Evolutionary conservation across 1,140 invertebrate species (phyloP).

Genomic region (Conopomorpha cramerella): DNA sequence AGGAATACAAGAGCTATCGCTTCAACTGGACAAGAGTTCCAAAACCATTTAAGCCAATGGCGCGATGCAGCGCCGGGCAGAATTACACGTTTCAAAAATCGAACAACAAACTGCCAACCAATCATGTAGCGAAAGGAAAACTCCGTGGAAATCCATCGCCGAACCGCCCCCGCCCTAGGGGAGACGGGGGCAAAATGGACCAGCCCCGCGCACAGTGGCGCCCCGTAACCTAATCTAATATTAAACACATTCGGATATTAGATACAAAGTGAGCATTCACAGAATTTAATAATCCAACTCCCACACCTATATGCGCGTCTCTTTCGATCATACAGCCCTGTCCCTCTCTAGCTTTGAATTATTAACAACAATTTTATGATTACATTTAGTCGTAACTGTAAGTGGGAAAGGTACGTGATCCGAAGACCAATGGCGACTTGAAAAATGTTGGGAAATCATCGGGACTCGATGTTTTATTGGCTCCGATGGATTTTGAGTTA

Average conservation of each 20-base stretch:
- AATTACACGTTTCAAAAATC: too few relatives aligned
- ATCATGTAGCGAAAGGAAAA: too few relatives aligned
- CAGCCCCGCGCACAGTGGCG: constrained; percentile 3
- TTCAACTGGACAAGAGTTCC: background rate
- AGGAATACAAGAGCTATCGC: too few relatives aligned
- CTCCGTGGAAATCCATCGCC: constrained; percentile 28
- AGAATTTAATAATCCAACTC: constrained; percentile 54
- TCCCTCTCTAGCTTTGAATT: constrained; percentile 34
- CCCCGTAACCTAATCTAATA: constrained; percentile 53
- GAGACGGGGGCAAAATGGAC: constrained; percentile 11
- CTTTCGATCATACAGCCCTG: constrained; percentile 11
- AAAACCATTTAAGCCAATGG: background rate
- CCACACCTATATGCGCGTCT: constrained; percentile 14
- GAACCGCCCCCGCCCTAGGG: constrained; percentile 22
- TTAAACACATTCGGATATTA: constrained; percentile 56
- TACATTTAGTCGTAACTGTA: constrained; percentile 47
- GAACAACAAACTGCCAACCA: too few relatives aligned
- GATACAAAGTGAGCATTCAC: constrained; percentile 56
- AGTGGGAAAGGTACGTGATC: constrained; percentile 38
- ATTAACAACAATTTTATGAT: constrained; percentile 60
- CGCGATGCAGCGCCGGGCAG: background rate
- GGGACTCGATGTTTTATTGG: constrained; percentile 54
- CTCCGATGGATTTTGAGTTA: constrained; percentile 50
- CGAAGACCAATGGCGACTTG: constrained; percentile 32
- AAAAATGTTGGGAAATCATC: constrained; percentile 46